phyloP scores from a whole-genome alignment of 2,888 invertebrate genomes.

The Drosophila atroscutellata region DNA sequence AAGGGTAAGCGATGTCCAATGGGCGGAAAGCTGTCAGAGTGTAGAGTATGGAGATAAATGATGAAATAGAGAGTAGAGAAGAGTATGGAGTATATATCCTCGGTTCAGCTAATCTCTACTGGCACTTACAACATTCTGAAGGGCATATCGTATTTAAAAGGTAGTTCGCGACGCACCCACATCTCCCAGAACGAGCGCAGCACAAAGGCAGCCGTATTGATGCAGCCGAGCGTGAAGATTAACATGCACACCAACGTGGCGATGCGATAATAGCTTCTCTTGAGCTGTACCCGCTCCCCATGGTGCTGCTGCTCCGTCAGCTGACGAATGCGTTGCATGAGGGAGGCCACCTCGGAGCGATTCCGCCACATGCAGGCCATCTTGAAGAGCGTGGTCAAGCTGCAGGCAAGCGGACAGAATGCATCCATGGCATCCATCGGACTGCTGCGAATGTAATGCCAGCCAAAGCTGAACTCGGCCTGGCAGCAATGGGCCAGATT shows the following conservation, averaged over 20 bases:
- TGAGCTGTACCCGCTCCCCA: slow-evolving; percentile 7
- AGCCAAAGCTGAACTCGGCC: slow-evolving; percentile 67
- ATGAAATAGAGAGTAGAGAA: no score
- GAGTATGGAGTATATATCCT: neutral
- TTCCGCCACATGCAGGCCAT: slow-evolving; percentile 63
- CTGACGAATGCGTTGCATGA: slow-evolving; percentile 51
- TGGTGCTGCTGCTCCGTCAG: slow-evolving; percentile 51
- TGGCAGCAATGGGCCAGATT: slow-evolving; percentile 69
- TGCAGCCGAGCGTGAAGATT: slow-evolving; percentile 57
- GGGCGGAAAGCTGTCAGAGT: slow-evolving; percentile 44
- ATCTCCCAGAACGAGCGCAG: slow-evolving; percentile 67
- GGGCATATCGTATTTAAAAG: slow-evolving; percentile 70
- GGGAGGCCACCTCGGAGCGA: slow-evolving; percentile 50
- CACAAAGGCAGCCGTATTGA: slow-evolving; percentile 67
- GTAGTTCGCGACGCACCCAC: slow-evolving; percentile 37
- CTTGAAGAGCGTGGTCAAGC: slow-evolving; percentile 66
- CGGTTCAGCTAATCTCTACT: neutral
- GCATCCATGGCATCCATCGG: slow-evolving; percentile 71
- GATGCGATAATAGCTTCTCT: slow-evolving; percentile 42
- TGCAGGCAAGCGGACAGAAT: slow-evolving; percentile 71
- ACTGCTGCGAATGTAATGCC: slow-evolving; percentile 50
- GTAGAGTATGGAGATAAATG: neutral
- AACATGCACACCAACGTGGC: slow-evolving; percentile 62
- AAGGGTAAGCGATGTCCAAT: slow-evolving; percentile 56
- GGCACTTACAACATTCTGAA: slow-evolving; percentile 63